Percentiles rank a stretch among this genome's conserved stretches.
Evolutionary conservation across 2,797 vertebrate genomes (phyloP).

Genomic region (Parauchenoglanis ngamensis): DNA sequence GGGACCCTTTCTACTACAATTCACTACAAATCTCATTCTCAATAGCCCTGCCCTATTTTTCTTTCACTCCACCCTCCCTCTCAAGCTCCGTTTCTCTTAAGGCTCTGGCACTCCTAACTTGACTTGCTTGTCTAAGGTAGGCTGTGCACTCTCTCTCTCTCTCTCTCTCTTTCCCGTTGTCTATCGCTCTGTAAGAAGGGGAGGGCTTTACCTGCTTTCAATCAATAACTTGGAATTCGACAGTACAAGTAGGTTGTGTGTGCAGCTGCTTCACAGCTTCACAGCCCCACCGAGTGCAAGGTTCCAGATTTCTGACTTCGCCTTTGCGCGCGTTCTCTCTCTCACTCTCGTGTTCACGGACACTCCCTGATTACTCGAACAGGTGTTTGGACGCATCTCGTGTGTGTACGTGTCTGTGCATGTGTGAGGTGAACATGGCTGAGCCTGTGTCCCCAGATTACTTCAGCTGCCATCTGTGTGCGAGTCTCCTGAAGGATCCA

Average conservation of each 20-base stretch:
- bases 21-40: conserved; percentile 69
- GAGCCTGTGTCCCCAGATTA: conserved; percentile 78
- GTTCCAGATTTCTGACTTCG: conserved; percentile 56
- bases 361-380: conserved; percentile 1
- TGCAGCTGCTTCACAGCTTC: conserved; percentile 69
- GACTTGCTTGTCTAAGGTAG: conserved; percentile 80
- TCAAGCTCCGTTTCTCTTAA: conserved; percentile 52
- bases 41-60: conserved; percentile 51
- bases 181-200: conserved; percentile 63
- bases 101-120: conserved; percentile 65
- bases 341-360: conserved; percentile 17
- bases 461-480: conserved; percentile 82
- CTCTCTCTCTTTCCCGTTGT: conserved; percentile 20
- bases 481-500: conserved; percentile 76
- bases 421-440: conserved; percentile 68
- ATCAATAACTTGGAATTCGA: conserved; percentile 84
- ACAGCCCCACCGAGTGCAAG: conserved; percentile 68
- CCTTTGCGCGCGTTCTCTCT: conserved; percentile 51
- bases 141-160: conserved; percentile 64
- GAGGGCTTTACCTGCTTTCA: conserved; percentile 78
- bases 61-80: conserved; percentile 50
- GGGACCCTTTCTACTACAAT: conserved; percentile 57
- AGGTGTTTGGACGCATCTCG: conserved; percentile 30
- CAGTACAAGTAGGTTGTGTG: conserved; percentile 78
- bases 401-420: conserved; percentile 44